phyloP scores from a whole-genome alignment of 2,888 invertebrate genomes.

The Sialis lutaria region DNA sequence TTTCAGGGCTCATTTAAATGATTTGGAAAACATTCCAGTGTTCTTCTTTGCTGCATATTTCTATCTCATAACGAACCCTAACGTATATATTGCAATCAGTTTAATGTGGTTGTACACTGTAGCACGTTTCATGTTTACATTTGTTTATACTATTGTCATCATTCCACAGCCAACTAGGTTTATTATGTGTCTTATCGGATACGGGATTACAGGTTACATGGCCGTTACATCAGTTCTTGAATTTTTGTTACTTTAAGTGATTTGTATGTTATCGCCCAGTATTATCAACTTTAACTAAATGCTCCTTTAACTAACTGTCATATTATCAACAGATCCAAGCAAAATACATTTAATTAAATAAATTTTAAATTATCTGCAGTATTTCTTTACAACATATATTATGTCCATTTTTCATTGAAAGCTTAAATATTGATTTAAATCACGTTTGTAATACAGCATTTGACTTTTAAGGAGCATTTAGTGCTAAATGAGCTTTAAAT shows the following conservation, averaged over 20 bases:
- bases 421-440: no score
- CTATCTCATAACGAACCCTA: constrained; percentile 41
- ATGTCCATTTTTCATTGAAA: no score
- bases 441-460: no score
- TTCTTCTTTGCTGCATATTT: constrained; percentile 41
- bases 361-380: no score
- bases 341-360: no score
- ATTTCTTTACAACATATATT: no score
- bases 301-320: no score
- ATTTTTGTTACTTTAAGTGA: not conserved
- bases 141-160: constrained; percentile 42
- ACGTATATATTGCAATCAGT: constrained; percentile 27
- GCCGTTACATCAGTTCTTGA: constrained; percentile 13
- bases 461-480: no score
- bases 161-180: constrained; percentile 39
- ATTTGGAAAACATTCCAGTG: constrained; percentile 51
- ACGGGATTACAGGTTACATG: constrained; percentile 31
- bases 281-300: no score
- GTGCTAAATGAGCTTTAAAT: no score
- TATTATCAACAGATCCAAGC: no score
- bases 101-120: constrained; percentile 38
- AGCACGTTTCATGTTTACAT: constrained; percentile 38
- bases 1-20: constrained; percentile 49
- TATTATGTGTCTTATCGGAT: constrained; percentile 26
- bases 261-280: no score